phyloP scores from a whole-genome alignment of 2,797 vertebrate genomes.

The Acanthopagrus latus region DNA sequence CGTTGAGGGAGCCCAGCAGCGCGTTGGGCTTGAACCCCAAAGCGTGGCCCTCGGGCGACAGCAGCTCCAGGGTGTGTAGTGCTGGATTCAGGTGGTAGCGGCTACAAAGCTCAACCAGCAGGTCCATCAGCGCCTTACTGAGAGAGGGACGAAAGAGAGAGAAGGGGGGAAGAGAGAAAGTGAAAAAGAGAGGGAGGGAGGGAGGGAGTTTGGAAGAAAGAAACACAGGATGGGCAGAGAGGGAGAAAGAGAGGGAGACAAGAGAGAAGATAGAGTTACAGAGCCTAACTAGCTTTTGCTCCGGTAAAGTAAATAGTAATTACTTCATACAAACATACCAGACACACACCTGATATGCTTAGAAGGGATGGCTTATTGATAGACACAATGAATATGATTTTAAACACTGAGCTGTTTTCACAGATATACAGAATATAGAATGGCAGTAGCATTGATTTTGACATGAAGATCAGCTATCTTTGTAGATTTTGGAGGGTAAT shows the following conservation, averaged over 20 bases:
- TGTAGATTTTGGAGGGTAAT: background rate
- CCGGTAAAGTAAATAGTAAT: conserved; percentile 49
- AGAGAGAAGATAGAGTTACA: conserved; percentile 66
- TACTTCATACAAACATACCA: conserved; percentile 44
- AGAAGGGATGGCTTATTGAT: background rate
- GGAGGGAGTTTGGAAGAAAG: conserved; percentile 47
- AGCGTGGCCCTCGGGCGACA: conserved; percentile 84
- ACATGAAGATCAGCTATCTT: background rate
- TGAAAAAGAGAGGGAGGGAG: conserved; percentile 45
- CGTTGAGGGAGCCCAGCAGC: conserved; percentile 91
- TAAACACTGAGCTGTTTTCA: background rate
- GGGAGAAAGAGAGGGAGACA: conserved; percentile 42
- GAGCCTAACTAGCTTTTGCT: conserved; percentile 30
- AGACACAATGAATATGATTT: background rate
- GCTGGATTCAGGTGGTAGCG: conserved; percentile 93
- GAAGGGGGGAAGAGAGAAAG: conserved; percentile 37
- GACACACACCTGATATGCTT: conserved; percentile 10
- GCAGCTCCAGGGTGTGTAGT: conserved; percentile 92
- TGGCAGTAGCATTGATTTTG: background rate
- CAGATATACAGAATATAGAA: background rate
- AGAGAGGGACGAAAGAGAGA: conserved; percentile 36
- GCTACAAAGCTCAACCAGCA: conserved; percentile 95
- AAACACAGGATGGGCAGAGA: conserved; percentile 15
- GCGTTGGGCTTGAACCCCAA: conserved; percentile 95
- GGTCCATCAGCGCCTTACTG: conserved; percentile 98